phyloP scores from a whole-genome alignment of 2,797 vertebrate genomes.

The Syncerus caffer region DNA sequence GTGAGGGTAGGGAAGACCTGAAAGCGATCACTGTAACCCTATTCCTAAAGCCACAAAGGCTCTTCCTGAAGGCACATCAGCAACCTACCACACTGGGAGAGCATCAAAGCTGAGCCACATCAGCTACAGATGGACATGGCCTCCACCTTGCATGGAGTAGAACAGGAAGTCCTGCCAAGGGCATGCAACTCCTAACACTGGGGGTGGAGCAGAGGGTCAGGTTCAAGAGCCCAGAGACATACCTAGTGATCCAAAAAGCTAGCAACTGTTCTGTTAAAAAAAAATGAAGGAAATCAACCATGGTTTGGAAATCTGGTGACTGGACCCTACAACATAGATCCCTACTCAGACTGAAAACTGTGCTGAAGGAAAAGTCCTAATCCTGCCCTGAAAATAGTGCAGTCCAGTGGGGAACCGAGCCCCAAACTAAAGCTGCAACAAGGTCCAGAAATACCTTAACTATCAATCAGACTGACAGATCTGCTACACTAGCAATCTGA shows the following conservation, averaged over 20 bases:
- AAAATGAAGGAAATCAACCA: not conserved
- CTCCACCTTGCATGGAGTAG: not conserved
- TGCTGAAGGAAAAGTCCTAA: not conserved
- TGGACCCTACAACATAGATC: not conserved
- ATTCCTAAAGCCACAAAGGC: not conserved
- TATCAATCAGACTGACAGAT: not conserved
- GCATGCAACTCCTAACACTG: not conserved
- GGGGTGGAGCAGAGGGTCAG: not conserved
- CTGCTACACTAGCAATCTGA: no score
- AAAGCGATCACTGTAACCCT: not conserved
- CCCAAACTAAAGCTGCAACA: not conserved
- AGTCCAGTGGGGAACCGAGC: not conserved
- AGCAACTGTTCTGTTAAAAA: not conserved
- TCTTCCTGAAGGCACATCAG: not conserved
- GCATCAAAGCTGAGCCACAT: not conserved
- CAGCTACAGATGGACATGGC: accelerated
- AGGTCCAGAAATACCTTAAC: not conserved
- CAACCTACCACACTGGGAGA: not conserved
- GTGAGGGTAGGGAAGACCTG: not conserved
- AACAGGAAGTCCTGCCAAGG: accelerated
- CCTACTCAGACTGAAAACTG: not conserved
- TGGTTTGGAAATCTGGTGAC: not conserved
- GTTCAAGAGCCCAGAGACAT: not conserved
- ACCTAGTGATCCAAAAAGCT: not conserved
- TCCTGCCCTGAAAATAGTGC: not conserved